These are phyloP conservation scores for Eulemur coronatus DNA, from an alignment of 2,797 vertebrate species.

Conservation along the genomic window DNA sequence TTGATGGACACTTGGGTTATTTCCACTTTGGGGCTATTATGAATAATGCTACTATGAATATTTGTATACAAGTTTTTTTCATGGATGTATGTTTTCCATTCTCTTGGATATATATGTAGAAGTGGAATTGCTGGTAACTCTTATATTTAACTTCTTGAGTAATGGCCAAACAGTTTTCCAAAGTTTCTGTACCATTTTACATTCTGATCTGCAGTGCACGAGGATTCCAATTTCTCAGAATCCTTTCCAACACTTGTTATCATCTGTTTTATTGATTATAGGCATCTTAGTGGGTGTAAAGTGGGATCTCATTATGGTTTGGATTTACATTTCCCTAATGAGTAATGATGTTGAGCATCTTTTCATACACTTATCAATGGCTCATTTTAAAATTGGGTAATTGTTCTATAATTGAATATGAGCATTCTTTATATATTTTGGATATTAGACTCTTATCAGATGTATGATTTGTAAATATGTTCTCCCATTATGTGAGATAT, in stretches of 20 bases:
- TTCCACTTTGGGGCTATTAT: background rate
- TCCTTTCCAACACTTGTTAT: background rate
- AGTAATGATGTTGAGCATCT: background rate
- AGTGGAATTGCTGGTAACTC: background rate
- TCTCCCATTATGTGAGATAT: background rate
- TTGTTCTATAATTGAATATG: background rate
- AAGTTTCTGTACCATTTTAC: background rate
- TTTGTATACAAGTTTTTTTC: background rate
- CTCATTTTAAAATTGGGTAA: background rate
- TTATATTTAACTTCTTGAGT: background rate
- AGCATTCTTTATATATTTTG: background rate
- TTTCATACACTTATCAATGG: background rate
- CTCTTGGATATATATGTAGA: background rate
- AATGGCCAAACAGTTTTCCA: background rate
- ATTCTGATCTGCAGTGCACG: background rate
- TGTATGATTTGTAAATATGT: background rate
- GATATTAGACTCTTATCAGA: background rate
- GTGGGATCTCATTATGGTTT: background rate
- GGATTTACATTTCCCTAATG: background rate
- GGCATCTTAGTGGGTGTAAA: background rate
- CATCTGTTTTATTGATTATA: background rate
- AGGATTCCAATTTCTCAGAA: background rate
- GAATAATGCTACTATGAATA: background rate
- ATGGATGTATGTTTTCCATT: background rate
- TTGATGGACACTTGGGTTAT: background rate